Base-by-base conservation (phyloP, 1,140 invertebrate species). In the Diorhabda sublineata region DNA sequence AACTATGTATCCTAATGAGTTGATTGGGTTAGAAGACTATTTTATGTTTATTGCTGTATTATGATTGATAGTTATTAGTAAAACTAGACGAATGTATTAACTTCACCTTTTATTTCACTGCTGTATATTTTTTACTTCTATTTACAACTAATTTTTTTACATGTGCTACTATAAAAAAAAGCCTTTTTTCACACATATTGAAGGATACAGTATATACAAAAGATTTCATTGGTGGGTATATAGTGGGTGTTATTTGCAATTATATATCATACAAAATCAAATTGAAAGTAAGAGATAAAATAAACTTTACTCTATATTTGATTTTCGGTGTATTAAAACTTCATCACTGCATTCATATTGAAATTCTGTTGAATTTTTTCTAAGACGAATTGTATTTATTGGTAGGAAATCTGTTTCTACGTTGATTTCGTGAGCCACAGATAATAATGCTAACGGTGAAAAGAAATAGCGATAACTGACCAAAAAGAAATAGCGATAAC, bases 311-410 rank as follows among this genome's bases (percentile, higher is more conserved):
- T 69, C 58, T 68, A 44, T 62, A 71, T 41, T 64, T 69, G 2
- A 71, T 70, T 71, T 71, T 65, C 8, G 66, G 67, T 64, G 47
- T 71, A 64, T 11, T 70, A 58, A 41, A 69, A 68, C 42, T 69
- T 71, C 66, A 71, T 71, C 69, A 65, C n/a, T 42, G 5, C 64
- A 60, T 71, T 71, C 66, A 69, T 71, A 71, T 3, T 69, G 5
- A 71, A 71, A 69, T 69, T 63, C 52, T 71, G 3, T 69, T 44
- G 58, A 41, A 58, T 69, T 56, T 56, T 56, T 69, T 57, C 69
- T 69, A 69, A 59, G 69, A 68, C 69, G 44, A 63, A 69, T 9
- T 66, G 62, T 69, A 44, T 71, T 71, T 71, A 71, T 58, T 66
- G 11, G 69, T 62, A 68, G 47, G 47, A 70, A 65, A 6, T 69